Evolutionary conservation across 2,797 vertebrate genomes (phyloP).

Genomic region (Phaenicophaeus curvirostris): DNA sequence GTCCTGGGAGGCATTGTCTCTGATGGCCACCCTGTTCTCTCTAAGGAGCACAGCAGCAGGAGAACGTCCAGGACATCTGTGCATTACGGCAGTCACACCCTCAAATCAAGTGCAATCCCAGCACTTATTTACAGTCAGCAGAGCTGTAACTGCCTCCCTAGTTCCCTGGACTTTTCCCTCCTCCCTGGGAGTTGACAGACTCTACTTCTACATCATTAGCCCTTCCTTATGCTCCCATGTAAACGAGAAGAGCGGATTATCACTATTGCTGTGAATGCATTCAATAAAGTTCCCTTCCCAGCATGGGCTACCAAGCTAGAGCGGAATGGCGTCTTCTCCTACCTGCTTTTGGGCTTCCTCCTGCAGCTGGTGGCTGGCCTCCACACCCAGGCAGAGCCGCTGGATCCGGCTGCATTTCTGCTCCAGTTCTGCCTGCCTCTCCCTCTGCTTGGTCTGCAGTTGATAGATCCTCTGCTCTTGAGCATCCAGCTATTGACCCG

Average conservation of each 20-base stretch:
- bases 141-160: background rate
- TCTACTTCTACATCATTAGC: background rate
- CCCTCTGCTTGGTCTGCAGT: slow-evolving; percentile 83
- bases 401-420: slow-evolving; percentile 76
- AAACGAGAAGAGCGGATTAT: slow-evolving; percentile 33
- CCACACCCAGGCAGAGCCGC: slow-evolving; percentile 72
- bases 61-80: slow-evolving; percentile 33
- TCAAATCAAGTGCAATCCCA: slow-evolving; percentile 1
- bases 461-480: slow-evolving; percentile 89
- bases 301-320: slow-evolving; percentile 67
- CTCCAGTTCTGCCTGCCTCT: slow-evolving; percentile 83
- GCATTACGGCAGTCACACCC: slow-evolving; percentile 17
- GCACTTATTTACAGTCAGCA: background rate
- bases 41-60: slow-evolving; percentile 40
- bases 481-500: slow-evolving; percentile 92
- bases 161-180: background rate
- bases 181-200: background rate
- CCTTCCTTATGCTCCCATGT: background rate
- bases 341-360: slow-evolving; percentile 81
- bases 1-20: slow-evolving; percentile 29
- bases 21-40: slow-evolving; percentile 13
- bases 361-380: slow-evolving; percentile 67
- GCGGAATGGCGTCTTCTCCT: slow-evolving; percentile 52
- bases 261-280: background rate
- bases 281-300: slow-evolving; percentile 70